phyloP scores from a whole-genome alignment of 2,113 vertebrate species.

The Eulacestoma nigropectus region DNA sequence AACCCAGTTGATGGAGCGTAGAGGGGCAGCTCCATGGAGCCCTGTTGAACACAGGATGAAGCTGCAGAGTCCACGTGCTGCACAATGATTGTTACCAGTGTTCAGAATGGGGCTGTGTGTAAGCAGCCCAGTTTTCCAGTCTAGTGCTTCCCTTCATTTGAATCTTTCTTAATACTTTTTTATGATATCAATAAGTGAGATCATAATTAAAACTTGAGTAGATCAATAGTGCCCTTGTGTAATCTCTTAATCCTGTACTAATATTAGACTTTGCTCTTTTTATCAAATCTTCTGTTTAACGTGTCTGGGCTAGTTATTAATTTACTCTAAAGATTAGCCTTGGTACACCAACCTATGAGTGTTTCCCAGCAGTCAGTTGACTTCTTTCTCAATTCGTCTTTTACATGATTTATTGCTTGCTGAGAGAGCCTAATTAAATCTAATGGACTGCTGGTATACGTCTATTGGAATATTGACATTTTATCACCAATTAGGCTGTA shows the following conservation, averaged over 20 bases:
- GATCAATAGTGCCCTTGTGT: background rate
- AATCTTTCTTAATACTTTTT: background rate
- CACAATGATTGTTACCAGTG: background rate
- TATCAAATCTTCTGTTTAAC: conserved; percentile 1
- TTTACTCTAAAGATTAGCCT: conserved; percentile 14
- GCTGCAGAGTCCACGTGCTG: accelerated
- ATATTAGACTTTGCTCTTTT: background rate
- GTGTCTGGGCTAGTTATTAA: background rate
- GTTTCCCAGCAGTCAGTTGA: conserved; percentile 47
- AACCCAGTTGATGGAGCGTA: background rate
- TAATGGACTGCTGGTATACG: conserved; percentile 35
- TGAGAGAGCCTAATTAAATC: conserved; percentile 61
- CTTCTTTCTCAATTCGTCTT: conserved; percentile 32
- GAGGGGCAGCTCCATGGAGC: background rate
- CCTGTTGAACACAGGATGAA: background rate
- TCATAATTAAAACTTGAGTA: conserved; percentile 8
- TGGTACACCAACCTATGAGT: conserved; percentile 11
- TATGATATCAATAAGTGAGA: background rate
- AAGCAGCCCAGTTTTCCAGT: background rate
- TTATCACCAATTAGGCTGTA: conserved; percentile 53
- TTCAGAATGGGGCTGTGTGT: accelerated
- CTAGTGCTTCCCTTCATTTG: background rate
- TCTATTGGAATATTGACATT: conserved; percentile 66
- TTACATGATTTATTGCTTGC: conserved; percentile 58
- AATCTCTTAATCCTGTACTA: conserved; percentile 21